Conservation (phyloP, 2,797 vertebrate species). For the Kryptolebias ocellatus region DNA sequence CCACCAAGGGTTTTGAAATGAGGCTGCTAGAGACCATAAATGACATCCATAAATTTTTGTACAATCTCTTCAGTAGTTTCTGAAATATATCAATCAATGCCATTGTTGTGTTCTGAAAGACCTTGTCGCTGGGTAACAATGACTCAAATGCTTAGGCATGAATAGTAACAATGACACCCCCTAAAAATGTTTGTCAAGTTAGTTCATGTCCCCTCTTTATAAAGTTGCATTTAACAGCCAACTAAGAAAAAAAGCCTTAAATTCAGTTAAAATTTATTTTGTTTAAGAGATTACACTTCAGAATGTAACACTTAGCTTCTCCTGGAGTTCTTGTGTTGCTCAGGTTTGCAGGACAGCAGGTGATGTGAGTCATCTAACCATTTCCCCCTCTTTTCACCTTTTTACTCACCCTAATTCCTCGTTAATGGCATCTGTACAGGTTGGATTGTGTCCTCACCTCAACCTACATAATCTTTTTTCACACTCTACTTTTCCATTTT, state of each 20-base stretch:
- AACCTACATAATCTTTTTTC: constrained; percentile 16
- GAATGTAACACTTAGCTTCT: neutral
- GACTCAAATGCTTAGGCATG: neutral
- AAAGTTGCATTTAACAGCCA: neutral
- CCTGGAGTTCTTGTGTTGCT: neutral
- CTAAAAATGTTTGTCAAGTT: neutral
- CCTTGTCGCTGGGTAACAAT: neutral
- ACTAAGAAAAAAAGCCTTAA: neutral
- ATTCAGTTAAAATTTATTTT: no score
- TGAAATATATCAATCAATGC: constrained; percentile 1
- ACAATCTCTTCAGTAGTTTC: neutral
- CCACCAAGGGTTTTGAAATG: no score
- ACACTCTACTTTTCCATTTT: constrained; percentile 3
- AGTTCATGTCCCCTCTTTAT: neutral
- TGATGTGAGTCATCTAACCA: neutral
- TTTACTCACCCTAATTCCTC: neutral
- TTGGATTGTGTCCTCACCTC: constrained; percentile 7
- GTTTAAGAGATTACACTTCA: neutral
- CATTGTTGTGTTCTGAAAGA: neutral
- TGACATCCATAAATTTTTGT: no score
- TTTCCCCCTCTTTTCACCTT: neutral
- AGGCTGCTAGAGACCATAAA: no score
- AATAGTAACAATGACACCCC: neutral
- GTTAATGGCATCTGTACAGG: constrained; percentile 13
- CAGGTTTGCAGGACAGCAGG: neutral